Evolutionary conservation across 2,113 vertebrate species (phyloP).

Genomic region (Illadopsis cleaveri): DNA sequence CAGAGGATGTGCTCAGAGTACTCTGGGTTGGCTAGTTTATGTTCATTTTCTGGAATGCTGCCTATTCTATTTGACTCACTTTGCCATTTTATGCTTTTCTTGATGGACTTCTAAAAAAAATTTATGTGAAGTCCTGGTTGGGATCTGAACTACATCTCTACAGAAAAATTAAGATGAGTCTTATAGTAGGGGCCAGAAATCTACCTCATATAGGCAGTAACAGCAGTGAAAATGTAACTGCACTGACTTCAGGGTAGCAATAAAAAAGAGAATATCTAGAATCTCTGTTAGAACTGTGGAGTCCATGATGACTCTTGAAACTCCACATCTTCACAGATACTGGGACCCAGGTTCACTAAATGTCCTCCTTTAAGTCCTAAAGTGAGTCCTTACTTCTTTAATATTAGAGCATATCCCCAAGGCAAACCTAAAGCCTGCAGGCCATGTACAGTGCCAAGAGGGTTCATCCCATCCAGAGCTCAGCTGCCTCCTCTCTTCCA

Average conservation of each 20-base stretch:
- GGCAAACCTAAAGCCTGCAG: background rate
- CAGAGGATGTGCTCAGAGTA: background rate
- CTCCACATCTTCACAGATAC: background rate
- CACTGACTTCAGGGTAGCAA: background rate
- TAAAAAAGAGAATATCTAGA: background rate
- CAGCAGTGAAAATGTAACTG: background rate
- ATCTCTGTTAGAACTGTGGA: background rate
- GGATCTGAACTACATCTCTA: background rate
- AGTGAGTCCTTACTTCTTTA: background rate
- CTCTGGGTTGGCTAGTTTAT: background rate
- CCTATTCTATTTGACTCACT: background rate
- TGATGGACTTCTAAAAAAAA: constrained; percentile 40
- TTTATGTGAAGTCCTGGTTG: background rate
- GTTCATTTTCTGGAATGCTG: constrained; percentile 9
- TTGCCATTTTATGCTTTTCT: constrained; percentile 37
- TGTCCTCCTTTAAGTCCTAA: background rate
- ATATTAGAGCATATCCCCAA: background rate
- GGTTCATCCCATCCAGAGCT: background rate
- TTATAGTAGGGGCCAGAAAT: background rate
- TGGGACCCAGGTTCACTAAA: background rate
- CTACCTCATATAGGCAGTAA: background rate
- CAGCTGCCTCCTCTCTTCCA: background rate
- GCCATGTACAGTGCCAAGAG: background rate
- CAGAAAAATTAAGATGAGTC: background rate
- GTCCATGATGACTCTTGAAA: background rate